These are phyloP conservation scores for Rhombomys opimus DNA, from an alignment of 2,113 vertebrate species.

Conservation along the genomic window DNA sequence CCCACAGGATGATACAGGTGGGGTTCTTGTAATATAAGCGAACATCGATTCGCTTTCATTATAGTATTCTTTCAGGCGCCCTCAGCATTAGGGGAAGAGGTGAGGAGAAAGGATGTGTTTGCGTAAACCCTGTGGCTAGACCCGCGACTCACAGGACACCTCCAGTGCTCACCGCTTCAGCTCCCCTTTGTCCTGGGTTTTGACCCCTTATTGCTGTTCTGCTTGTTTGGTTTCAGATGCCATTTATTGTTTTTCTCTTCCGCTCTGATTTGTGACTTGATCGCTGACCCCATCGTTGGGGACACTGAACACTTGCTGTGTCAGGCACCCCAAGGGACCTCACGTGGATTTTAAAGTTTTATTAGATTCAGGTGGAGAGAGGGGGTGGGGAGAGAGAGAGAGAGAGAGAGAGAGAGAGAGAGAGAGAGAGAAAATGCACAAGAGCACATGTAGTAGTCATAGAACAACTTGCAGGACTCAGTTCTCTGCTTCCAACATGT, in stretches of 20 bases:
- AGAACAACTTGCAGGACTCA: background rate
- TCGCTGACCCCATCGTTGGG: fast-evolving
- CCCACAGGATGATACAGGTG: fast-evolving
- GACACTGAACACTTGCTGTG: fast-evolving
- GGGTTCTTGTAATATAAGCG: background rate
- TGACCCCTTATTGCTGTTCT: background rate
- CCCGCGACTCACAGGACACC: fast-evolving
- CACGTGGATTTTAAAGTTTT: background rate
- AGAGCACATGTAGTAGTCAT: too few species aligned
- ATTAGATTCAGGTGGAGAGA: background rate
- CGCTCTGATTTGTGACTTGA: background rate
- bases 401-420: background rate
- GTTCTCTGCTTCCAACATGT: background rate
- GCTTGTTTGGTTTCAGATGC: background rate
- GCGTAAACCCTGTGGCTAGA: background rate
- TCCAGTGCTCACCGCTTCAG: fast-evolving
- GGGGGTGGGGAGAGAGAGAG: background rate
- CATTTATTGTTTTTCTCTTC: background rate
- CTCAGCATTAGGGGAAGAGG: background rate
- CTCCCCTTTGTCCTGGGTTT: background rate
- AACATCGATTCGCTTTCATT: background rate
- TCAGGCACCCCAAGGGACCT: background rate
- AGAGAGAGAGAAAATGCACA: background rate
- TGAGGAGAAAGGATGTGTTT: background rate
- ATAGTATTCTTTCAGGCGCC: background rate